Conservation (phyloP, 2,888 invertebrate species). For the Embidobia sp. region DNA sequence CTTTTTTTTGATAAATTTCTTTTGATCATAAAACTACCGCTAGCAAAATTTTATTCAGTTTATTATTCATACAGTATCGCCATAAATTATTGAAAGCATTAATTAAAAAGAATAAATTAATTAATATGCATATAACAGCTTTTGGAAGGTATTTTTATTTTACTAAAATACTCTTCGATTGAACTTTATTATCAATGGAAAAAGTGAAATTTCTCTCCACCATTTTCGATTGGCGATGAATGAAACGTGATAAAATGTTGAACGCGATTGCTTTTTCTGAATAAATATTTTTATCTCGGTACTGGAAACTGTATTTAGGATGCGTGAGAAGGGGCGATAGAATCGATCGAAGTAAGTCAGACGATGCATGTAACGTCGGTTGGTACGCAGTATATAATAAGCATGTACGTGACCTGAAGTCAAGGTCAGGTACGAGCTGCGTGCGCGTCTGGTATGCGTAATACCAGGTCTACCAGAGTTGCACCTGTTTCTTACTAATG, state of each 20-base stretch:
- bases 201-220: no score
- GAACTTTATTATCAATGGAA: no score
- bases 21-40: no score
- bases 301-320: constrained; percentile 32
- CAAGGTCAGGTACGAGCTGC: constrained; percentile 57
- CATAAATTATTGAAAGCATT: no score
- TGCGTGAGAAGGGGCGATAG: constrained; percentile 38
- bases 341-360: constrained; percentile 39
- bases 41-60: no score
- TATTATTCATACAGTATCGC: no score
- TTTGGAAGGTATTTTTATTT: not conserved
- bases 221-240: constrained; percentile 8
- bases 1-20: no score
- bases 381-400: constrained; percentile 50
- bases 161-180: not conserved
- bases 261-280: not conserved
- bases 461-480: constrained; percentile 51
- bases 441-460: constrained; percentile 60
- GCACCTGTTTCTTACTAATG: constrained; percentile 59
- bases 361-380: constrained; percentile 47
- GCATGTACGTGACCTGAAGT: constrained; percentile 60
- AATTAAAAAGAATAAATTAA: no score
- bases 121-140: no score
- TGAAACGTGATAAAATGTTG: constrained; percentile 25
- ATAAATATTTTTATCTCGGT: constrained; percentile 3